A percentile compares a stretch with the other conserved stretches of the same genome.
Conservation (phyloP, 2,113 vertebrate species). For the Laticauda laticaudata region DNA sequence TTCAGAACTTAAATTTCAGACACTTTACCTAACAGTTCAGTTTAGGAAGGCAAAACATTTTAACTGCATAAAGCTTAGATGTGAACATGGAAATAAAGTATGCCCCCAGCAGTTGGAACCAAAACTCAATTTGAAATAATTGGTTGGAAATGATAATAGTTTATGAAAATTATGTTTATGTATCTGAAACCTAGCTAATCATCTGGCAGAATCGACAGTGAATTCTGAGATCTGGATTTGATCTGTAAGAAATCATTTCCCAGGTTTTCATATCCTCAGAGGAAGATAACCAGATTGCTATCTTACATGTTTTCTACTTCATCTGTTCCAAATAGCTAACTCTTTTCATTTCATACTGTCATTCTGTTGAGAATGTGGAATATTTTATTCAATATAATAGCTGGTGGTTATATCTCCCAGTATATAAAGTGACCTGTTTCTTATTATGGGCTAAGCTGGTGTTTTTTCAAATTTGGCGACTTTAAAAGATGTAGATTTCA, state of each 20-base stretch:
- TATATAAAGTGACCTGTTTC: no score
- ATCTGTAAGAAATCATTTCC: not conserved
- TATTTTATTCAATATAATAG: not conserved
- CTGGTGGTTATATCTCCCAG: no score
- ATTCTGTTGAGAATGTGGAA: not conserved
- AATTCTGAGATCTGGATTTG: not conserved
- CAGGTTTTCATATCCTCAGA: not conserved
- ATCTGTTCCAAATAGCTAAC: not conserved
- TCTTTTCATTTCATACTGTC: not conserved
- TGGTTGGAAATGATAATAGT: not conserved
- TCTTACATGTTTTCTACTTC: no score
- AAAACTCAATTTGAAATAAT: constrained; percentile 1
- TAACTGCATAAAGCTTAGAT: not conserved
- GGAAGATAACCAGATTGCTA: not conserved
- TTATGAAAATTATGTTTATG: not conserved
- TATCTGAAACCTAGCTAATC: not conserved
- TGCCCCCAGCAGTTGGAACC: not conserved
- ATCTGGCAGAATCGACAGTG: not conserved
- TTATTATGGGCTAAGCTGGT: no score
- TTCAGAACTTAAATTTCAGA: not conserved
- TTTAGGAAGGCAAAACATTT: not conserved
- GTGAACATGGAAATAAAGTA: not conserved
- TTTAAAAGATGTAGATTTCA: no score
- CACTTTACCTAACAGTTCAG: not conserved
- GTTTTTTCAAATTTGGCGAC: no score